A percentile compares a stretch with the other conserved stretches of the same genome.
phyloP scores from a whole-genome alignment of 1,140 invertebrate genomes.

The Steinernema feltiae region DNA sequence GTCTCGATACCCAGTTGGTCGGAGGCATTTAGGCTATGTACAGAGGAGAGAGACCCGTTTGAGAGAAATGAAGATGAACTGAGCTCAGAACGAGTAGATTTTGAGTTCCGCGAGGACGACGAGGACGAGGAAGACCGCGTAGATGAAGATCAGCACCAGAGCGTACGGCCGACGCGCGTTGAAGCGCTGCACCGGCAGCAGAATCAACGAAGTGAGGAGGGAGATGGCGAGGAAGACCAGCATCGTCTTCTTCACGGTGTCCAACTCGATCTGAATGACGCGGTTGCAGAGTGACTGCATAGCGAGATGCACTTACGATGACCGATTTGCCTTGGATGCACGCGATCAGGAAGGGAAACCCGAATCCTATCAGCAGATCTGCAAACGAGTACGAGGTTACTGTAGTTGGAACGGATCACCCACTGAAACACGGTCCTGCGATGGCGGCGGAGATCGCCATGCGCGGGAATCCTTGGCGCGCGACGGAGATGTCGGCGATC shows the following conservation, averaged over 20 bases:
- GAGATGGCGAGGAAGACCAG: slow-evolving; percentile 59
- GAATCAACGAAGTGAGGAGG: slow-evolving; percentile 59
- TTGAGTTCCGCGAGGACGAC: slow-evolving; percentile 58
- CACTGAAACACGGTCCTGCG: slow-evolving; percentile 68
- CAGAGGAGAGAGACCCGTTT: neutral
- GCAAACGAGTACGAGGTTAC: neutral
- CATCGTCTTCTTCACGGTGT: slow-evolving; percentile 58
- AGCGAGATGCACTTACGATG: slow-evolving; percentile 33
- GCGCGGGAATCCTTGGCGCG: slow-evolving; percentile 66
- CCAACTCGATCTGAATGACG: slow-evolving; percentile 58
- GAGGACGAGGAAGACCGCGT: slow-evolving; percentile 60
- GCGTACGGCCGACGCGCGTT: slow-evolving; percentile 59
- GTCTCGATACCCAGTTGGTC: neutral
- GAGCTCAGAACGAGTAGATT: slow-evolving; percentile 17
- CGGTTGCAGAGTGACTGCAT: neutral
- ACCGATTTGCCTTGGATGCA: slow-evolving; percentile 57
- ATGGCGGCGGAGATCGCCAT: slow-evolving; percentile 70
- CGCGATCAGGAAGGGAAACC: slow-evolving; percentile 63
- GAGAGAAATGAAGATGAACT: neutral
- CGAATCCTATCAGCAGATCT: slow-evolving; percentile 64
- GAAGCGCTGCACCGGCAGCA: slow-evolving; percentile 58
- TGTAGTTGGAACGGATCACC: neutral
- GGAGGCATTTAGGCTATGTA: neutral
- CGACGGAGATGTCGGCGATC: slow-evolving; percentile 67
- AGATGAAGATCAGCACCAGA: slow-evolving; percentile 58